These are phyloP conservation scores for Arbacia lixula DNA, from an alignment of 53 echinoderm and acorn worm species.

Conservation along the genomic window DNA sequence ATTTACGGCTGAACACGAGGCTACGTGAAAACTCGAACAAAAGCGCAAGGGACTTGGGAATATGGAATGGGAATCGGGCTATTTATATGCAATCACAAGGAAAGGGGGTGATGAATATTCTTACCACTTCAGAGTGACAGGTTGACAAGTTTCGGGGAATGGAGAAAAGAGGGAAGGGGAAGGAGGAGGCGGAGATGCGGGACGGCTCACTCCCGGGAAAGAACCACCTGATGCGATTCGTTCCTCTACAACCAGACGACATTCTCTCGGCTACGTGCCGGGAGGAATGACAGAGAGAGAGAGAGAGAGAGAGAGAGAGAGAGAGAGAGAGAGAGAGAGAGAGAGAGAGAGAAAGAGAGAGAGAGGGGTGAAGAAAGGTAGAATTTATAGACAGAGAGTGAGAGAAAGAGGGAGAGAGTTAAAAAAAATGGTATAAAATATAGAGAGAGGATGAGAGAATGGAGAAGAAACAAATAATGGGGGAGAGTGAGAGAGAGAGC, in stretches of 20 bases:
- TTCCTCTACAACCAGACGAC: too few species aligned
- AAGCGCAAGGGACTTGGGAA: too few species aligned
- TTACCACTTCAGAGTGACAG: slow-evolving; percentile 1
- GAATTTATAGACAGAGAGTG: too few species aligned
- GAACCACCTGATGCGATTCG: slow-evolving; percentile 1
- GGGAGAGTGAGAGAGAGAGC: background rate
- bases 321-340: background rate
- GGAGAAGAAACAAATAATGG: background rate
- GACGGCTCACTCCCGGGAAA: slow-evolving; percentile 15
- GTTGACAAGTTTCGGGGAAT: background rate
- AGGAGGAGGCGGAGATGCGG: background rate
- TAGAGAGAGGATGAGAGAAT: too few species aligned
- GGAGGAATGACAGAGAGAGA: background rate
- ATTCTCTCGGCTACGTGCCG: slow-evolving; percentile 8
- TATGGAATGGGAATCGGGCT: too few species aligned
- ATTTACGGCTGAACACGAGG: too few species aligned
- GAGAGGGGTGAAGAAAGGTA: background rate
- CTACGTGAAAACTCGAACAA: too few species aligned
- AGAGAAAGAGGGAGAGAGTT: background rate
- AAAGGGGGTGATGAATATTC: slow-evolving; percentile 14
- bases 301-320: background rate
- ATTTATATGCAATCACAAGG: too few species aligned
- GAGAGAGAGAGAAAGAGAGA: background rate
- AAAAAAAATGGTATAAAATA: too few species aligned
- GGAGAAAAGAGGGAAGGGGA: background rate